phyloP scores from a whole-genome alignment of 1,140 invertebrate species.

The Nymphalis io region DNA sequence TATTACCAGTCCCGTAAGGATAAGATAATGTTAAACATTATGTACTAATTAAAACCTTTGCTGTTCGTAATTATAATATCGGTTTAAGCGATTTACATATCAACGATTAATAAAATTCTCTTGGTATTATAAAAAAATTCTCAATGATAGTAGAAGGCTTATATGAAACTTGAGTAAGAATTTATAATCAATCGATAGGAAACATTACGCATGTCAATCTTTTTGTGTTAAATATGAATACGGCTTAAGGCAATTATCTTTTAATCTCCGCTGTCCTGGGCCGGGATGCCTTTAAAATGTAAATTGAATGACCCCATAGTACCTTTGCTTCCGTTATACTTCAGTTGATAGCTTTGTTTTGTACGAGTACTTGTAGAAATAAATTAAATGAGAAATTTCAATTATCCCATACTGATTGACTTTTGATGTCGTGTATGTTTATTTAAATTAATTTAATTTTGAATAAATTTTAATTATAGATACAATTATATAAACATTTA shows the following conservation, averaged over 20 bases:
- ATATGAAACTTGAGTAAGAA: constrained; percentile 47
- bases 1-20: constrained; percentile 12
- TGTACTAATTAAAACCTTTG: constrained; percentile 21
- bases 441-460: background rate
- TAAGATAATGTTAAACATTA: constrained; percentile 21
- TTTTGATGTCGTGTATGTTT: background rate
- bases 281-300: constrained; percentile 46
- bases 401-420: background rate
- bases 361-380: background rate
- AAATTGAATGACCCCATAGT: constrained; percentile 44
- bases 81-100: constrained; percentile 33
- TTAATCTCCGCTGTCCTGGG: constrained; percentile 44
- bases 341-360: constrained; percentile 15
- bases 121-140: constrained; percentile 24
- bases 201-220: constrained; percentile 50
- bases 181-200: constrained; percentile 34
- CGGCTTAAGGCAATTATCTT: constrained; percentile 53
- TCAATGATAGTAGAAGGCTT: constrained; percentile 45
- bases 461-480: background rate
- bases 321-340: constrained; percentile 34
- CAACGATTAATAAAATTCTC: constrained; percentile 27
- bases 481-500: too few relatives aligned
- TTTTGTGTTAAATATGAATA: constrained; percentile 56
- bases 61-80: constrained; percentile 20
- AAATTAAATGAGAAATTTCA: background rate